Percentiles rank a stretch among this genome's conserved stretches.
Conservation (phyloP, 2,113 vertebrate genomes). For the Acrocephalus arundinaceus region DNA sequence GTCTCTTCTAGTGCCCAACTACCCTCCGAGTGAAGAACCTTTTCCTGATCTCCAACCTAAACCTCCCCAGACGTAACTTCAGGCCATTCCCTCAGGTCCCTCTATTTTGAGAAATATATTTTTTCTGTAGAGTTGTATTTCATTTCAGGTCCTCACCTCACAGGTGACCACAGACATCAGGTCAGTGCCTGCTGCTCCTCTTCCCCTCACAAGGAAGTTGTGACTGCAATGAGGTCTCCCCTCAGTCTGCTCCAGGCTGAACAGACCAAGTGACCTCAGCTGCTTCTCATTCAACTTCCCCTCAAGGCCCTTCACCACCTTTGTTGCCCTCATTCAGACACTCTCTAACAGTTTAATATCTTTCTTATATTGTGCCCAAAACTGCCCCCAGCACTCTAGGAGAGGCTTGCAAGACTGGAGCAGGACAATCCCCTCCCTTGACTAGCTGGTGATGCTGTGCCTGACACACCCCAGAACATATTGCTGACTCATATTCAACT, state of each 20-base stretch:
- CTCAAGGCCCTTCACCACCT: neutral
- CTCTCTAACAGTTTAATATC: neutral
- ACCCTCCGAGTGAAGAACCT: neutral
- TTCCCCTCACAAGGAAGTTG: neutral
- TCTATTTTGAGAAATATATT: too few relatives aligned
- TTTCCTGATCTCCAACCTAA: too few relatives aligned
- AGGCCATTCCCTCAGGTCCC: neutral
- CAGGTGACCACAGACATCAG: neutral
- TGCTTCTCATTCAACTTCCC: fast-evolving
- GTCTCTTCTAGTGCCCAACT: fast-evolving
- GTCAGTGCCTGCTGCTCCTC: neutral
- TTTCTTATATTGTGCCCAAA: neutral
- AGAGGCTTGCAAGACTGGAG: neutral
- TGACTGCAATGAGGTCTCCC: fast-evolving
- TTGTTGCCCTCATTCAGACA: neutral
- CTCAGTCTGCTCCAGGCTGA: neutral
- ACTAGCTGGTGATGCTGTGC: neutral
- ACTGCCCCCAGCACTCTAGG: fast-evolving
- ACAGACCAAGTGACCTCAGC: neutral
- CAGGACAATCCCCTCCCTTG: neutral
- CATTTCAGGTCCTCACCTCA: neutral
- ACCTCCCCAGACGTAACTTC: neutral
- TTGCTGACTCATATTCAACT: too few relatives aligned
- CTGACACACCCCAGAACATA: neutral
- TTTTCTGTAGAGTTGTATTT: too few relatives aligned